Evolutionary conservation across 2,113 vertebrate species (phyloP).

Genomic region (Atlantisia rogersi): DNA sequence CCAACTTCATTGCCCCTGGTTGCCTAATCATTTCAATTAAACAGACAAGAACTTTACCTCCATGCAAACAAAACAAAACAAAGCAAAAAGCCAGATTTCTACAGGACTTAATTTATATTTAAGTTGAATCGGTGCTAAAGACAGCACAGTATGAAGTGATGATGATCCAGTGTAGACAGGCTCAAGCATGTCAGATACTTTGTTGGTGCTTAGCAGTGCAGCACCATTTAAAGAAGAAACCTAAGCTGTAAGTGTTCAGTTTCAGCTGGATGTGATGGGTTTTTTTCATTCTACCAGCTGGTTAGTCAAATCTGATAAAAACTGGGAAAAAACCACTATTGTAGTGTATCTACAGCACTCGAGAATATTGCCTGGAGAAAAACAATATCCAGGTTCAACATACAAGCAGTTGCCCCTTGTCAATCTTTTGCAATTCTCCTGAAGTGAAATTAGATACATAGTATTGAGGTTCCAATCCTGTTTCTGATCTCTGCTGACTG

Average conservation of each 20-base stretch:
- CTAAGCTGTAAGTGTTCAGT: neutral
- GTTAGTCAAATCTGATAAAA: neutral
- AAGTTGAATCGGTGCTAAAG: neutral
- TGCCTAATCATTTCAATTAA: neutral
- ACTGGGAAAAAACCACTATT: rapidly evolving
- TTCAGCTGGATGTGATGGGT: neutral
- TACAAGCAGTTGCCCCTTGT: neutral
- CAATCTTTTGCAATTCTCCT: neutral
- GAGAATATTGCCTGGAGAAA: neutral
- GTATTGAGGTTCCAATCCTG: neutral
- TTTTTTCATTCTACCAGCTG: neutral
- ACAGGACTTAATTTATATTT: neutral
- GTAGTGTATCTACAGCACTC: neutral
- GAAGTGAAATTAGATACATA: neutral
- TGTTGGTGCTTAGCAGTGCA: neutral
- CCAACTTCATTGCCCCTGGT: neutral
- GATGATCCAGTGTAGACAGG: neutral
- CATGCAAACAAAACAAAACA: neutral
- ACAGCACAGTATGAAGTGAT: neutral
- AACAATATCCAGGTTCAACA: neutral
- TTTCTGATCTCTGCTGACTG: neutral
- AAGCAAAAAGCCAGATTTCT: neutral
- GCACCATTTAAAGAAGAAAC: neutral
- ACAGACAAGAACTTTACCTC: neutral
- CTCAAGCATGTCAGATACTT: neutral